These are phyloP conservation scores for Dasyornis broadbenti DNA, from an alignment of 2,113 vertebrate genomes.

Conservation along the genomic window DNA sequence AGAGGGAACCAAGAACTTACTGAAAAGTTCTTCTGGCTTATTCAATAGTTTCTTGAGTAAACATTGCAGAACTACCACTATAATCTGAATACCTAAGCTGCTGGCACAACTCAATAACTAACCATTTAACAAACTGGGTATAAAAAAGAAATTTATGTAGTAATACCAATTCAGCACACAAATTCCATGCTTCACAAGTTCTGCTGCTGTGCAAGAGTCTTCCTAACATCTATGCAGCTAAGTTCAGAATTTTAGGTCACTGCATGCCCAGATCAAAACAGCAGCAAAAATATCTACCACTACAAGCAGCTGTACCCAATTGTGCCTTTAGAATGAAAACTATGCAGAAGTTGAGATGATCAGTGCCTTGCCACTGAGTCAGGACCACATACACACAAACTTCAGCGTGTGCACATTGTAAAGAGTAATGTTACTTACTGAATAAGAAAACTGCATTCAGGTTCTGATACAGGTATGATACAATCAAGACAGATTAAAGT, in stretches of 20 bases:
- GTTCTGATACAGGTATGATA: neutral
- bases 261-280: conserved; percentile 57
- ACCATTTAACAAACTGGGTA: conserved; percentile 39
- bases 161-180: conserved; percentile 54
- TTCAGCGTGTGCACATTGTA: neutral
- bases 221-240: conserved; percentile 19
- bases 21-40: neutral
- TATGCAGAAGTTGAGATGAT: neutral
- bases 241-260: conserved; percentile 6
- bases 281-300: conserved; percentile 58
- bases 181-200: conserved; percentile 57
- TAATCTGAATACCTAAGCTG: conserved; percentile 5
- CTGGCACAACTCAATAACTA: conserved; percentile 27
- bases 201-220: conserved; percentile 50
- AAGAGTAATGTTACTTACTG: neutral
- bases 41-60: conserved; percentile 17
- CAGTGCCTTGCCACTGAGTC: neutral
- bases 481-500: neutral
- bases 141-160: conserved; percentile 43
- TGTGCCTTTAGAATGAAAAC: conserved; percentile 70
- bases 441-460: neutral
- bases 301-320: conserved; percentile 59
- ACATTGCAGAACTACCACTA: neutral
- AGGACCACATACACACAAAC: neutral
- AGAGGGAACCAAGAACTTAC: neutral